These are phyloP conservation scores for Mesitornis unicolor DNA, from an alignment of 2,113 vertebrate species.

Conservation along the genomic window DNA sequence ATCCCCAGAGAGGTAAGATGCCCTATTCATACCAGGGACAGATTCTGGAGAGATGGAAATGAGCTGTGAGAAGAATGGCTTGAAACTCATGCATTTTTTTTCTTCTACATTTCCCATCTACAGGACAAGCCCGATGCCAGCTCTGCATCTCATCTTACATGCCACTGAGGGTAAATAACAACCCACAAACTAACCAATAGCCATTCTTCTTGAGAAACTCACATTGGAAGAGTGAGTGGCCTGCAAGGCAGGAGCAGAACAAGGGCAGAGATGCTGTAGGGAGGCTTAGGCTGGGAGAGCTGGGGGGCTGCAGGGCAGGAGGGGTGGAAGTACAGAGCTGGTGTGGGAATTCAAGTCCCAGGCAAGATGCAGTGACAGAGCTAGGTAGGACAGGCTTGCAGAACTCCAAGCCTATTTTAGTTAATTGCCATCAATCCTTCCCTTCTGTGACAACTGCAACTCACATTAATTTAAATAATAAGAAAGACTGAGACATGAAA, in stretches of 20 bases:
- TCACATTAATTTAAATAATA: slow-evolving; percentile 65
- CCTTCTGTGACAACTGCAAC: slow-evolving; percentile 52
- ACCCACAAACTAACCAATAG: neutral
- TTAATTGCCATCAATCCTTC: slow-evolving; percentile 57
- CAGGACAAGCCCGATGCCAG: neutral
- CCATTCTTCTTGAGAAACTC: neutral
- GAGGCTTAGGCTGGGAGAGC: neutral
- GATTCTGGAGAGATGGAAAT: neutral
- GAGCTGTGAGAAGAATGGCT: neutral
- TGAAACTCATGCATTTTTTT: neutral
- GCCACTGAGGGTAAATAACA: neutral
- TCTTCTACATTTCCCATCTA: neutral
- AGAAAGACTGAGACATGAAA: slow-evolving; percentile 60
- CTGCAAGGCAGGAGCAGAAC: neutral
- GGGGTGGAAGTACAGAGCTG: neutral
- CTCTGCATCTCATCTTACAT: neutral
- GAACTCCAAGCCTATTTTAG: neutral
- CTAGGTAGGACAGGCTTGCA: neutral
- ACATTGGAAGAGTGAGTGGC: accelerated
- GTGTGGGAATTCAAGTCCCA: neutral
- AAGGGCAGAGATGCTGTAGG: neutral
- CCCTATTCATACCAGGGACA: neutral
- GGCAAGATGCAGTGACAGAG: neutral
- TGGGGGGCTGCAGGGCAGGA: neutral
- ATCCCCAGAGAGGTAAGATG: neutral